Conservation (phyloP, 2,797 vertebrate genomes). For the Chaenodraco wilsoni region DNA sequence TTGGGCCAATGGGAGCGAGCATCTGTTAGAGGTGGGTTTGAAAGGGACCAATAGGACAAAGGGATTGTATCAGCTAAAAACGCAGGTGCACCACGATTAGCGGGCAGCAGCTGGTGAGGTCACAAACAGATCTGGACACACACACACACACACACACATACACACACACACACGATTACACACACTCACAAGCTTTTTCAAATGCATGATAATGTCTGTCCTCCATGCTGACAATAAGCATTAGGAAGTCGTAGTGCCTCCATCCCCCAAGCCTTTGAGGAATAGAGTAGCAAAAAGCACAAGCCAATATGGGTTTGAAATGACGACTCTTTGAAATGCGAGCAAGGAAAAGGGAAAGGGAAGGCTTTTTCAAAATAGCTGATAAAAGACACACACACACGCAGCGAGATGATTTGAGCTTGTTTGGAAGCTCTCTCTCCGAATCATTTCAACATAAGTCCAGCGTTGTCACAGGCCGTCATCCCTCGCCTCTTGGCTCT, state of each 20-base stretch:
- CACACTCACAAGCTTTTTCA: constrained; percentile 26
- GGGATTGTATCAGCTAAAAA: constrained; percentile 60
- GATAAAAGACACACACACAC: constrained; percentile 34
- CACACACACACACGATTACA: constrained; percentile 12
- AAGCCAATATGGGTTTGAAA: constrained; percentile 47
- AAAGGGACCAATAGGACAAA: constrained; percentile 78
- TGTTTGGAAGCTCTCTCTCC: constrained; percentile 29
- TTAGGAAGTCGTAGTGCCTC: constrained; percentile 11
- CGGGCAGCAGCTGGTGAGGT: constrained; percentile 80
- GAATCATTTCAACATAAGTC: constrained; percentile 52
- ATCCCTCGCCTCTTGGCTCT: constrained; percentile 29
- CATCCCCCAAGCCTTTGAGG: constrained; percentile 47
- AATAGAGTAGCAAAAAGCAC: constrained; percentile 44
- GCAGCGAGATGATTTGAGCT: constrained; percentile 34
- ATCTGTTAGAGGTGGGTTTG: constrained; percentile 62
- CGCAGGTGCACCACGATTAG: constrained; percentile 82
- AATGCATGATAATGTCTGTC: constrained; percentile 38
- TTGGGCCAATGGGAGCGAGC: constrained; percentile 62
- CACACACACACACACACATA: constrained; percentile 18
- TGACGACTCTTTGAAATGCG: constrained; percentile 46
- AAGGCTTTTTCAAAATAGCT: constrained; percentile 42
- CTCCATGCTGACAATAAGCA: constrained; percentile 33
- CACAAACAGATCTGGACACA: constrained; percentile 48
- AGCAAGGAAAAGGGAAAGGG: constrained; percentile 26
- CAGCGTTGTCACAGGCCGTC: constrained; percentile 30